These are phyloP conservation scores for Plestiodon gilberti DNA, from an alignment of 2,113 vertebrate genomes.

Conservation along the genomic window DNA sequence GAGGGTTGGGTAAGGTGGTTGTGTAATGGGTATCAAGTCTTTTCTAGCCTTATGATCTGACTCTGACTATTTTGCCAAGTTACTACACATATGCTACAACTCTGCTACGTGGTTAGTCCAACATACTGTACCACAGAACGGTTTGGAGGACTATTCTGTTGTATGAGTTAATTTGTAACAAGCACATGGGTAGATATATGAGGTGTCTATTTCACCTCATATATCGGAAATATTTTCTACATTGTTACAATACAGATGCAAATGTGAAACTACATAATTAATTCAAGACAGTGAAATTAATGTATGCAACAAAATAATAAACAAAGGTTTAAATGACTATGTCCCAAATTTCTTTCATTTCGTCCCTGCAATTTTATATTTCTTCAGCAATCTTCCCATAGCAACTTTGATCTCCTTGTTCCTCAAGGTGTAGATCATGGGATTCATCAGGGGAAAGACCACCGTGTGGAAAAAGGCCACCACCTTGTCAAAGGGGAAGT, in stretches of 20 bases:
- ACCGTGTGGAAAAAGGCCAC: slow-evolving; percentile 24
- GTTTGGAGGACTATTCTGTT: background rate
- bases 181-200: background rate
- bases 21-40: no score
- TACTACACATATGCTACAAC: background rate
- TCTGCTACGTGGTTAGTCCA: background rate
- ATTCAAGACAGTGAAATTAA: no score
- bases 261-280: no score
- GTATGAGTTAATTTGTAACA: background rate
- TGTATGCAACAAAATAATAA: no score
- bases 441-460: slow-evolving; percentile 32
- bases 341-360: background rate
- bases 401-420: slow-evolving; percentile 30
- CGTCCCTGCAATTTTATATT: background rate
- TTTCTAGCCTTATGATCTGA: no score
- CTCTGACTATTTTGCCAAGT: background rate
- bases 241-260: no score
- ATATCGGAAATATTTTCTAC: no score
- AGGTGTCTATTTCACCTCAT: no score
- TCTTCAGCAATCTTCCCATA: slow-evolving; percentile 5
- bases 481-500: slow-evolving; percentile 15
- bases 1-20: no score
- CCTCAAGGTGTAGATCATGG: slow-evolving; percentile 34
- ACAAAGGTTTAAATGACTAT: background rate
- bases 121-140: background rate